A percentile compares a stretch with the other conserved stretches of the same genome.
phyloP scores from a whole-genome alignment of 2,113 vertebrate genomes.

The Piaya cayana region DNA sequence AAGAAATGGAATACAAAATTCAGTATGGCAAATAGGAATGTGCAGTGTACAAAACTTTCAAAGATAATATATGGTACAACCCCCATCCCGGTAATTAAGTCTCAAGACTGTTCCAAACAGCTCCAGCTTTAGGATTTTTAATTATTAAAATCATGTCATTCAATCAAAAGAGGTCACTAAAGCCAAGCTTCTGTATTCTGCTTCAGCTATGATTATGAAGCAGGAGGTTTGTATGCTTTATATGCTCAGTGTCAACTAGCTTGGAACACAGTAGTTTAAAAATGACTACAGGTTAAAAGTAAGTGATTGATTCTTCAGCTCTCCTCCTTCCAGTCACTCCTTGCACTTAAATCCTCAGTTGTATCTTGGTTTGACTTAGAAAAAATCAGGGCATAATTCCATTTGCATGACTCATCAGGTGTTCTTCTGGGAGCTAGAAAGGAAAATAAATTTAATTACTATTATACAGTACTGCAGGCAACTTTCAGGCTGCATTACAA shows the following conservation, averaged over 20 bases:
- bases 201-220: background rate
- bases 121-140: slow-evolving; percentile 23
- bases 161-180: slow-evolving; percentile 37
- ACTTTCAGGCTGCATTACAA: slow-evolving; percentile 28
- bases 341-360: slow-evolving; percentile 6
- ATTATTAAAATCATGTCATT: slow-evolving; percentile 35
- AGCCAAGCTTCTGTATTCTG: background rate
- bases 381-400: background rate
- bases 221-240: background rate
- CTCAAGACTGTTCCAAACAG: background rate
- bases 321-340: slow-evolving; percentile 20
- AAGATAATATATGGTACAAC: background rate
- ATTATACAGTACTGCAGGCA: slow-evolving; percentile 14
- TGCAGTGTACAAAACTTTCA: background rate
- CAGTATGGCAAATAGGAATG: background rate
- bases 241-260: background rate
- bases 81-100: background rate
- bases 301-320: background rate
- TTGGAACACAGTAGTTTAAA: background rate
- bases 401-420: slow-evolving; percentile 53
- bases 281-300: slow-evolving; percentile 21
- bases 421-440: slow-evolving; percentile 57
- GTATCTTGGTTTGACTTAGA: background rate
- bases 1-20: background rate
- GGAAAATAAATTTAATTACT: slow-evolving; percentile 52